Conservation (phyloP, 2,888 invertebrate species). For the Lithosia quadra region DNA sequence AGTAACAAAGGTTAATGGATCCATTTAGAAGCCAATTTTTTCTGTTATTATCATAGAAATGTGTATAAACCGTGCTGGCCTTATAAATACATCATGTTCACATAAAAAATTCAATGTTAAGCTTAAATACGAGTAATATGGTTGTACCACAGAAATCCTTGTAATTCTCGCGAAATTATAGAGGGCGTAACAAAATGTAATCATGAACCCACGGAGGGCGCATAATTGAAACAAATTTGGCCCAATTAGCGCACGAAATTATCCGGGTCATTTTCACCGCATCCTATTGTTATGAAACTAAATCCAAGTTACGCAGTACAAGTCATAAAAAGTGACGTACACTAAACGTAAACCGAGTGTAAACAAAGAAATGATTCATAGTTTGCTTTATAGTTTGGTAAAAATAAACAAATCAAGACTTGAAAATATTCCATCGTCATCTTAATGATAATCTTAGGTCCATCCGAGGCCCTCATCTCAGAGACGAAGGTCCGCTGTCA, state of each 20-base stretch:
- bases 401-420: constrained; percentile 4
- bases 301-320: constrained; percentile 22
- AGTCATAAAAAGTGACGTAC: constrained; percentile 25
- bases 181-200: constrained; percentile 32
- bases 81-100: background rate
- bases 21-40: background rate
- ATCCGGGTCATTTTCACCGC: constrained; percentile 29
- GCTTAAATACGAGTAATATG: constrained; percentile 25
- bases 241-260: constrained; percentile 41
- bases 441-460: background rate
- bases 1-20: background rate
- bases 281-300: constrained; percentile 27
- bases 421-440: background rate
- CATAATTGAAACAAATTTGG: constrained; percentile 42
- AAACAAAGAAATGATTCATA: constrained; percentile 31
- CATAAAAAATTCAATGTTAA: background rate
- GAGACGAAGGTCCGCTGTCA: background rate
- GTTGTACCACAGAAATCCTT: constrained; percentile 32
- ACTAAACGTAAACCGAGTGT: constrained; percentile 17
- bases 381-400: background rate
- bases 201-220: constrained; percentile 27
- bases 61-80: background rate
- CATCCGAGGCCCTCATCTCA: background rate
- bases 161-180: constrained; percentile 34
- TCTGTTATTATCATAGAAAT: background rate